Evolutionary conservation across 2,888 invertebrate genomes (phyloP), one percentile per base, ranked within the genome.

Genomic region (Exocentrus adspersus): DNA sequence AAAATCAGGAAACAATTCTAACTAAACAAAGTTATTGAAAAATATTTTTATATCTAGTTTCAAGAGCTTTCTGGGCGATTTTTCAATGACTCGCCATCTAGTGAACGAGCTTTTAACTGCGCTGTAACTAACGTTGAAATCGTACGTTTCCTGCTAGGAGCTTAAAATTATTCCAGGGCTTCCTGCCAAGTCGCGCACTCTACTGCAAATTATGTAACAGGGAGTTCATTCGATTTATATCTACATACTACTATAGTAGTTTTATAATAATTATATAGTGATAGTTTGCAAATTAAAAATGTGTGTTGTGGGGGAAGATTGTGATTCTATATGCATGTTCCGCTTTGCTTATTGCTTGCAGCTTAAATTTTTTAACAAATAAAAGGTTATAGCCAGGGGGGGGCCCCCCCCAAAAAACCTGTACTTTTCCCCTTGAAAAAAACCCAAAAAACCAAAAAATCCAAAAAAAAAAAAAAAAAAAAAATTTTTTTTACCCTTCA

Each of bases 21-120:
- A n/a, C n/a, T n/a, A n/a, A n/a, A n/a, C n/a, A n/a, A n/a, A n/a
- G n/a, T n/a, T n/a, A n/a, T n/a, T n/a, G n/a, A n/a, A n/a, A n/a
- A n/a, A n/a, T n/a, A n/a, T n/a, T n/a, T n/a, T n/a, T n/a, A n/a
- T n/a, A n/a, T n/a, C n/a, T n/a, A n/a, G n/a, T n/a, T n/a, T n/a
- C n/a, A n/a, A n/a, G n/a, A n/a, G 7, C 24, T 24, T 24, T 37
- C 12, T 37, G 12, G 37, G 37, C 2, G 2, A n/a, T n/a, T n/a
- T n/a, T n/a, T n/a, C n/a, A n/a, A n/a, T n/a, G n/a, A n/a, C n/a
- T 51, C 51, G 32, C 51, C 51, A 51, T 51, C 51, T 51, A 20
- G n/a, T 20, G 51, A 6, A 10, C 0, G 30, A 20, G 51, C 51
- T 6, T 37, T 12, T 10, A 37, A 51, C 19, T 12, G 3, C 10